phyloP scores from a whole-genome alignment of 2,113 vertebrate species.

The Australoheros scitulus region DNA sequence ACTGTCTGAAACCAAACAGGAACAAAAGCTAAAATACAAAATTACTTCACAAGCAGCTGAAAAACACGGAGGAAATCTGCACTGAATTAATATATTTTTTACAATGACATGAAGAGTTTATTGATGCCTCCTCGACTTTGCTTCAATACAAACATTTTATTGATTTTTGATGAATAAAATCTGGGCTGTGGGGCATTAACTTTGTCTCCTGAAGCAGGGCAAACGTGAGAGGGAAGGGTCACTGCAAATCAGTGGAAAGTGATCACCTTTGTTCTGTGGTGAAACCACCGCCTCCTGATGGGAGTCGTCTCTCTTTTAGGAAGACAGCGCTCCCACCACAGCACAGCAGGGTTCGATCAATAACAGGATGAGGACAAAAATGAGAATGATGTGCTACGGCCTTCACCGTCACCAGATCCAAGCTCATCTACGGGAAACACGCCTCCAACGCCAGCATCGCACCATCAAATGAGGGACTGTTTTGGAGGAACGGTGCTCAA shows the following conservation, averaged over 20 bases:
- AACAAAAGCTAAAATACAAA: neutral
- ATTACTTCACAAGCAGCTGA: rapidly evolving
- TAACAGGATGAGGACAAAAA: neutral
- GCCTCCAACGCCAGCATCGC: neutral
- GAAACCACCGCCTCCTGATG: rapidly evolving
- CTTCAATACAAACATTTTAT: neutral
- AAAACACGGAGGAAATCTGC: neutral
- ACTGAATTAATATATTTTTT: neutral
- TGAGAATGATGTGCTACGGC: neutral
- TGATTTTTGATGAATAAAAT: neutral
- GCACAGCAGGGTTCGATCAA: neutral
- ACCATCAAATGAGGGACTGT: rapidly evolving
- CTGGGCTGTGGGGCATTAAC: too few species aligned
- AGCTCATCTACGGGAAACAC: neutral
- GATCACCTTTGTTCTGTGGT: neutral
- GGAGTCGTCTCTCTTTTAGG: neutral
- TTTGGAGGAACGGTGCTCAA: neutral
- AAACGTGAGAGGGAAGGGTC: neutral
- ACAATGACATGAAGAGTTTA: rapidly evolving
- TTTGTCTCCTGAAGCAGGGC: neutral
- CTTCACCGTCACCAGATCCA: neutral
- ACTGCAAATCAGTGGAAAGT: neutral
- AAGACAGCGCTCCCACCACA: neutral
- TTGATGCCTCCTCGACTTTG: too few species aligned
- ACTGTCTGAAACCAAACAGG: neutral